Evolutionary conservation across 2,113 vertebrate species (phyloP).

Genomic region (Tinamus guttatus): DNA sequence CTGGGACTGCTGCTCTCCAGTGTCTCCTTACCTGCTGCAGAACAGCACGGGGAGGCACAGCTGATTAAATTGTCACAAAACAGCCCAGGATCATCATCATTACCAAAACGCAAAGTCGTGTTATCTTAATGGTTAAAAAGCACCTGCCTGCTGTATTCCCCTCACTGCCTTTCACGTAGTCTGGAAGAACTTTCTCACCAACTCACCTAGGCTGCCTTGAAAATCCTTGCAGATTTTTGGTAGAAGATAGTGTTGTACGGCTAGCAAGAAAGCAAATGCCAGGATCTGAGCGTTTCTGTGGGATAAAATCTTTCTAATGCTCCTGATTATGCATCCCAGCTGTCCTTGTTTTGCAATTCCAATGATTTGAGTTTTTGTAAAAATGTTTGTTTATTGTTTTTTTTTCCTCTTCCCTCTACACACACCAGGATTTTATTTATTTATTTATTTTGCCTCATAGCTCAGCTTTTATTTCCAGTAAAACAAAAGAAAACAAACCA

Average conservation of each 20-base stretch:
- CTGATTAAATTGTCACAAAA: background rate
- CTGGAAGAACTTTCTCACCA: background rate
- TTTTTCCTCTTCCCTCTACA: background rate
- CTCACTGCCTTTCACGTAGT: background rate
- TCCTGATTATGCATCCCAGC: constrained; percentile 67
- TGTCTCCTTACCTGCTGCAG: background rate
- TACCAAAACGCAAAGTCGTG: background rate
- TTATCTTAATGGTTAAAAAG: background rate
- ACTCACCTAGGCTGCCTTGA: background rate
- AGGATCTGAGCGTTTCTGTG: constrained; percentile 2
- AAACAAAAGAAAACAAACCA: constrained; percentile 67
- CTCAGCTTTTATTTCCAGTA: constrained; percentile 70
- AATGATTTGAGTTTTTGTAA: constrained; percentile 42
- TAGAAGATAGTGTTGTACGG: background rate
- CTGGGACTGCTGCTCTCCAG: accelerated
- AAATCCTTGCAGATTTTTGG: background rate
- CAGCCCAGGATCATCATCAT: background rate
- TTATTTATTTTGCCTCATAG: constrained; percentile 37
- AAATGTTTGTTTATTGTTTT: constrained; percentile 49
- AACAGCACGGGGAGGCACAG: background rate
- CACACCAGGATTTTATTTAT: constrained; percentile 46
- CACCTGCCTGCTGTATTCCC: background rate
- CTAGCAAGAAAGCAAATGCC: background rate
- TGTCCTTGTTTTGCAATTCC: constrained; percentile 67
- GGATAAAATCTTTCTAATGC: constrained; percentile 26